A percentile compares a stretch with the other conserved stretches of the same genome.
phyloP scores from a whole-genome alignment of 2,113 vertebrate genomes.

The Dasyurus viverrinus region DNA sequence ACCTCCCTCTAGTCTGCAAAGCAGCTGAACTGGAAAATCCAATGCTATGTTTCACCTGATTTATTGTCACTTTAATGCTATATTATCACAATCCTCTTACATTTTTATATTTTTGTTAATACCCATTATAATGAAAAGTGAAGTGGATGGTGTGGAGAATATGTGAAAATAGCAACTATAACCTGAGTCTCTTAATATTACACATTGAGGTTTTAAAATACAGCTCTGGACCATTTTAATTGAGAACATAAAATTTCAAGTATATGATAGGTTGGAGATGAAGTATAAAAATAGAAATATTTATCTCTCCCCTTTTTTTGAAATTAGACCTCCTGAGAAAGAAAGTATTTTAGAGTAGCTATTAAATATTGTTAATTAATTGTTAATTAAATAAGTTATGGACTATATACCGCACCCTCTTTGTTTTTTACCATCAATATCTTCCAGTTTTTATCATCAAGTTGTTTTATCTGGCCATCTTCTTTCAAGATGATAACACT shows the following conservation, averaged over 20 bases:
- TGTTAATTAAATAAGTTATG: neutral
- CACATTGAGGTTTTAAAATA: neutral
- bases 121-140: conserved; percentile 60
- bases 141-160: neutral
- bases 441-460: neutral
- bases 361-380: neutral
- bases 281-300: neutral
- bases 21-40: conserved; percentile 59
- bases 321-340: neutral
- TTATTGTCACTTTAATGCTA: conserved; percentile 53
- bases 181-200: conserved; percentile 29
- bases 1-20: conserved; percentile 35
- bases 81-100: conserved; percentile 43
- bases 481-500: neutral
- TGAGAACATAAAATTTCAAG: conserved; percentile 10
- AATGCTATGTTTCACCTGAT: conserved; percentile 59
- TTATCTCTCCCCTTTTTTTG: neutral
- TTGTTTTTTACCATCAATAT: neutral
- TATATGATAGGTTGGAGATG: conserved; percentile 1
- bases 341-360: neutral
- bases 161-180: conserved; percentile 38
- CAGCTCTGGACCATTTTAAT: neutral
- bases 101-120: conserved; percentile 73
- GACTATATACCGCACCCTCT: neutral
- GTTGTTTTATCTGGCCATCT: neutral